Evolutionary conservation across 1,140 invertebrate genomes (phyloP), one percentile per base, ranked within the genome.

Genomic region (Physella acuta): DNA sequence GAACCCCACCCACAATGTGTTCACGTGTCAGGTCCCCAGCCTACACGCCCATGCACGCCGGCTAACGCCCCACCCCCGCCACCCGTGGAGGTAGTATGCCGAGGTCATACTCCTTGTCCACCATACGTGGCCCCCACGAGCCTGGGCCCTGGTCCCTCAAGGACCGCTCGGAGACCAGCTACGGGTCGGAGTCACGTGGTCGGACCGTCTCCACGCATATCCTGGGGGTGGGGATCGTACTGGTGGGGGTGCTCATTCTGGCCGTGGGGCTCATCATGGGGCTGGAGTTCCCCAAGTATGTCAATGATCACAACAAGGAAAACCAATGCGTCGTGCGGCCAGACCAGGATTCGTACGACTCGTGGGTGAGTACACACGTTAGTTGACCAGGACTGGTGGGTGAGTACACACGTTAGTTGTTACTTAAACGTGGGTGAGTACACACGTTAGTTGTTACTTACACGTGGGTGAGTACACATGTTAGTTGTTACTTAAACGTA

Each of bases 211-310:
- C 75, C 44, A 73, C 60, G 24, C 63, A 65, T 17, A 77, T 77
- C 58, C 62, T 78, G 24, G 77, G 70, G 20, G 44, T 76, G 5
- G 77, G 77, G 14, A 70, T 78, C 30, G 39, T 74, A 24, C 55
- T 74, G 33, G 70, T 71, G 36, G 75, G 74, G 4, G 69, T 68
- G 28, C 53, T 78, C 0, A 58, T 77, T 33, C 69, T 78, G 26
- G 63, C 72, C 24, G 65, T 78, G 3, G 77, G 75, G 1, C 70
- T 78, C 37, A 78, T 78, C 74, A 77, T 78, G 61, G 77, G 77
- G 8, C 55, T 78, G 36, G 73, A 77, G 71, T 78, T 78, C 62
- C 77, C 77, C 33, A 73, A 73, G 51, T 74, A 75, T 70, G 72
- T 78, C 17, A 56, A 64, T 68, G 33, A 61, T 36, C 64, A 73